These are phyloP conservation scores for Idaea straminata DNA, from an alignment of 2,888 invertebrate species.

Conservation along the genomic window DNA sequence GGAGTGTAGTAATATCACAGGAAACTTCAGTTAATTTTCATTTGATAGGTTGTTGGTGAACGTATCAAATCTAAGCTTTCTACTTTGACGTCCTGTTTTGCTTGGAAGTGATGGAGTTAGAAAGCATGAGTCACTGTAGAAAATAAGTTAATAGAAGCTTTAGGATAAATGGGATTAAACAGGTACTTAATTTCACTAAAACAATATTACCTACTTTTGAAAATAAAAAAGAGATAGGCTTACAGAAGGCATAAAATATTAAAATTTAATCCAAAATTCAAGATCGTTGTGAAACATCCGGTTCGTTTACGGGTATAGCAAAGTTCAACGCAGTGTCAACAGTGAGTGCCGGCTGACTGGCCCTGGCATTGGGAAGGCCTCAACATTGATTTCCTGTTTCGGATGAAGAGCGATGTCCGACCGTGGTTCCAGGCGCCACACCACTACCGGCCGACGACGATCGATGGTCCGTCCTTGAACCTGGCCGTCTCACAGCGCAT, in stretches of 20 bases:
- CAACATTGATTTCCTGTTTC: constrained; percentile 48
- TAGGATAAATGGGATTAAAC: not conserved
- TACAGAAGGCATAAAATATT: not conserved
- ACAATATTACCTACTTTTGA: too few relatives aligned
- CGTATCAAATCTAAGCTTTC: too few relatives aligned
- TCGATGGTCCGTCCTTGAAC: constrained; percentile 75
- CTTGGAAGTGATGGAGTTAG: too few relatives aligned
- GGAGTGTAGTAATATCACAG: too few relatives aligned
- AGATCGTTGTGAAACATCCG: not conserved
- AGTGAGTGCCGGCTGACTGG: constrained; percentile 26
- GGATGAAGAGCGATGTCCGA: constrained; percentile 55
- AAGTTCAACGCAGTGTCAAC: constrained; percentile 2
- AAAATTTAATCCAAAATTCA: not conserved
- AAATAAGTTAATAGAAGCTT: not conserved
- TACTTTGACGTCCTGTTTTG: too few relatives aligned
- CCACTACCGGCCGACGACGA: constrained; percentile 52
- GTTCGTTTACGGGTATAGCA: not conserved
- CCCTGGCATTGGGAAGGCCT: constrained; percentile 53
- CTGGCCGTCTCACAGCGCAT: constrained; percentile 53
- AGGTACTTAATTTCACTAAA: too few relatives aligned
- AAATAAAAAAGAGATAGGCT: not conserved
- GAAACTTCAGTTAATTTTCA: too few relatives aligned
- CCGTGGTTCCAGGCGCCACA: constrained; percentile 52
- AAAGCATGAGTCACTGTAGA: not conserved
- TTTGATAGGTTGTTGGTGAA: too few relatives aligned